phyloP scores from a whole-genome alignment of 2,888 invertebrate species.

The Cephalotes varians region DNA sequence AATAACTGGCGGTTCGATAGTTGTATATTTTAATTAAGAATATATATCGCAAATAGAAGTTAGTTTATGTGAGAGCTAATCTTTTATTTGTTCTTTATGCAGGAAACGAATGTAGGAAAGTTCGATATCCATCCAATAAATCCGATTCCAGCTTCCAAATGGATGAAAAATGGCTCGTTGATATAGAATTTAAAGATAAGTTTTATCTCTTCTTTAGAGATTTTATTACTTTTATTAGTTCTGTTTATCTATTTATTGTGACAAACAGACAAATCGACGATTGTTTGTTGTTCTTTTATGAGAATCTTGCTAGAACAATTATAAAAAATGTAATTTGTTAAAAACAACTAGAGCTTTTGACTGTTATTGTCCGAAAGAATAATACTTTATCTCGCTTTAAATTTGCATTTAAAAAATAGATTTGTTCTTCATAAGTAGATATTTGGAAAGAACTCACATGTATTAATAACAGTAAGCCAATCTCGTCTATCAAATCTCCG shows the following conservation, averaged over 20 bases:
- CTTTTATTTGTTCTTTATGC: constrained; percentile 13
- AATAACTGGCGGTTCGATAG: background rate
- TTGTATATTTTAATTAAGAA: constrained; percentile 52
- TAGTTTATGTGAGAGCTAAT: constrained; percentile 43
- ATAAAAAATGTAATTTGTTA: constrained; percentile 12
- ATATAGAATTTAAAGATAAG: background rate
- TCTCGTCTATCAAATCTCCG: background rate
- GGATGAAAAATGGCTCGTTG: constrained; percentile 15
- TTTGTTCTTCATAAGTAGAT: background rate
- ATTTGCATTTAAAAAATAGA: background rate
- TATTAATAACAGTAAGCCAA: background rate
- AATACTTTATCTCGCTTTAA: background rate
- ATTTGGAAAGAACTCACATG: background rate
- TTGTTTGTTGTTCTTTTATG: background rate
- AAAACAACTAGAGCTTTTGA: background rate
- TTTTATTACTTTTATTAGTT: constrained; percentile 61
- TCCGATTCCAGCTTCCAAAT: constrained; percentile 44
- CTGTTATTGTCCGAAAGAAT: background rate
- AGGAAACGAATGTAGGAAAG: background rate
- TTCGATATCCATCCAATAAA: constrained; percentile 51
- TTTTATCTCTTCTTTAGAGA: constrained; percentile 47
- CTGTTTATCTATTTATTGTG: constrained; percentile 31
- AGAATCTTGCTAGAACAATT: background rate
- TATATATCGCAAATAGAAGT: constrained; percentile 55
- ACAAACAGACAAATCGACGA: constrained; percentile 41